Evolutionary conservation across 64 coral and sea anemone genomes (phyloP).

Genomic region (Platygyra sinensis): DNA sequence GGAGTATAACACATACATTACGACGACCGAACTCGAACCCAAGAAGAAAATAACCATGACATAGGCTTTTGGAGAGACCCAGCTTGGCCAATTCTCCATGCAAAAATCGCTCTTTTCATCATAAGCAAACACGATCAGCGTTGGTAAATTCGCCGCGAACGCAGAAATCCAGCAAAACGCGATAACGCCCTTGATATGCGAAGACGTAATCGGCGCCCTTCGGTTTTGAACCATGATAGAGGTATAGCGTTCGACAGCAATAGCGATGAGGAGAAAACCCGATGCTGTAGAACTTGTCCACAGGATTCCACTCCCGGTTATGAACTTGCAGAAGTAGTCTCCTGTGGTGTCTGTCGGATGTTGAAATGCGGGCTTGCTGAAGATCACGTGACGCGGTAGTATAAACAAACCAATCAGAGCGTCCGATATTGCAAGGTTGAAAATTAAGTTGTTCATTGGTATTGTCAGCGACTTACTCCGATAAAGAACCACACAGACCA

Average conservation of each 20-base stretch:
- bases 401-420: slow-evolving; percentile 39
- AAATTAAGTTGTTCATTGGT: slow-evolving; percentile 58
- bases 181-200: slow-evolving; percentile 23
- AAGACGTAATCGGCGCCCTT: not conserved
- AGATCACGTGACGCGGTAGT: slow-evolving; percentile 55
- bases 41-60: slow-evolving; percentile 43
- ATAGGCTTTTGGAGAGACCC: slow-evolving; percentile 54
- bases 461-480: slow-evolving; percentile 46
- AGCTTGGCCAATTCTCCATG: slow-evolving; percentile 38
- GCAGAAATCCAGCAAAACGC: slow-evolving; percentile 52
- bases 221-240: slow-evolving; percentile 15
- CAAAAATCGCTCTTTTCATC: slow-evolving; percentile 50
- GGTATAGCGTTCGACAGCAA: slow-evolving; percentile 51
- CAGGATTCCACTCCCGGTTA: slow-evolving; percentile 48
- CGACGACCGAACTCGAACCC: slow-evolving; percentile 49
- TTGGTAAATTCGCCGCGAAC: slow-evolving; percentile 33
- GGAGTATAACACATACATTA: slow-evolving; percentile 56
- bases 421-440: slow-evolving; percentile 58
- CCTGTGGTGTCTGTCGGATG: slow-evolving; percentile 11
- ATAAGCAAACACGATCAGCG: slow-evolving; percentile 37
- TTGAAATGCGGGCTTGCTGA: slow-evolving; percentile 4
- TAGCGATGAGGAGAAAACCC: slow-evolving; percentile 57
- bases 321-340: slow-evolving; percentile 61
- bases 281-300: slow-evolving; percentile 57
- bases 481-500: slow-evolving; percentile 29